Conservation (phyloP, 2,888 invertebrate species). For the Branchipolynoe longqiensis region DNA sequence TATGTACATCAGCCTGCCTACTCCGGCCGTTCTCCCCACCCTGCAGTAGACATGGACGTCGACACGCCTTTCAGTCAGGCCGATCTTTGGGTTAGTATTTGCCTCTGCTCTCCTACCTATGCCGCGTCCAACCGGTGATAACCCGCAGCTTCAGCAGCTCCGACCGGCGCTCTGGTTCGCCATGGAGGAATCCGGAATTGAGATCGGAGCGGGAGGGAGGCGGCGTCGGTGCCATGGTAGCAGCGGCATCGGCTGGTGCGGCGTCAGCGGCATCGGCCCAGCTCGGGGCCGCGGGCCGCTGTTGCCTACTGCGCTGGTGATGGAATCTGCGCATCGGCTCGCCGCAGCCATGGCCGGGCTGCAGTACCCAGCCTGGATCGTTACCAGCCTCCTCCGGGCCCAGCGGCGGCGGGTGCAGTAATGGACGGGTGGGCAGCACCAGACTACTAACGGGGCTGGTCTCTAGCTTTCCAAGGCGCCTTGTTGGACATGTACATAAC, state of each 20-base stretch:
- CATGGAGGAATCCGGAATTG: slow-evolving; percentile 33
- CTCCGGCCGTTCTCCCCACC: slow-evolving; percentile 40
- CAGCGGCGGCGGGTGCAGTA: neutral
- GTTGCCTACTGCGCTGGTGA: slow-evolving; percentile 2
- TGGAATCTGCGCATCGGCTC: slow-evolving; percentile 28
- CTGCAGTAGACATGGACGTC: slow-evolving; percentile 43
- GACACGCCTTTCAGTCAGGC: slow-evolving; percentile 55
- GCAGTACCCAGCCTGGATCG: slow-evolving; percentile 31
- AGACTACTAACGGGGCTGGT: slow-evolving; percentile 22
- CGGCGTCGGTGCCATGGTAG: slow-evolving; percentile 11
- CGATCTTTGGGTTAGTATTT: slow-evolving; percentile 53
- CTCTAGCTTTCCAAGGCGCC: too few relatives aligned
- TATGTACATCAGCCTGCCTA: slow-evolving; percentile 48
- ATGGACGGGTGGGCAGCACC: slow-evolving; percentile 10
- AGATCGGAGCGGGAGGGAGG: neutral
- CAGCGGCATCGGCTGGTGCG: slow-evolving; percentile 27
- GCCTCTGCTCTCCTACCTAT: neutral
- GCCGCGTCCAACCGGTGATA: slow-evolving; percentile 1
- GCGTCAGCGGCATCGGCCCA: slow-evolving; percentile 17
- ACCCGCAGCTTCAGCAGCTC: slow-evolving; percentile 6
- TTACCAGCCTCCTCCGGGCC: slow-evolving; percentile 34
- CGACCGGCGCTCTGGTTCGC: neutral
- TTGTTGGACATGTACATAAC: neutral
- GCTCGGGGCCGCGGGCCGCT: neutral
- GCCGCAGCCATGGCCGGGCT: slow-evolving; percentile 40